Percentiles rank a stretch among this genome's conserved stretches.
phyloP scores from a whole-genome alignment of 2,888 invertebrate genomes.

The Drosophila niveifrons region DNA sequence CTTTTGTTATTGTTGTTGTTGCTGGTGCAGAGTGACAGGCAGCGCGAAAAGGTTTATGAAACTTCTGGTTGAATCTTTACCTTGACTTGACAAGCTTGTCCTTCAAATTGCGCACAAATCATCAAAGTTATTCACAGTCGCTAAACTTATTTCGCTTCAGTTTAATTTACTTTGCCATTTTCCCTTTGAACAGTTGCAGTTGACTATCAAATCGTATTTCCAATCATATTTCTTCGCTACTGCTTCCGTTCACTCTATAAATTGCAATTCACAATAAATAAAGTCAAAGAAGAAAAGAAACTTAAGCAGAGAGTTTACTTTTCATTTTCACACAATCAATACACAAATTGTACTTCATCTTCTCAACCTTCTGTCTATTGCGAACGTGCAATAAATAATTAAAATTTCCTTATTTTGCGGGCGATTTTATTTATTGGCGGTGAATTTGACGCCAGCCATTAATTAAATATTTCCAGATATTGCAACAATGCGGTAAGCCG shows the following conservation, averaged over 20 bases:
- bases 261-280: not conserved
- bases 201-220: not conserved
- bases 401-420: conserved; percentile 3
- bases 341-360: not conserved
- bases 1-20: not conserved
- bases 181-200: not conserved
- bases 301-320: not conserved
- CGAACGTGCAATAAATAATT: conserved; percentile 8
- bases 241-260: not conserved
- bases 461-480: conserved; percentile 61
- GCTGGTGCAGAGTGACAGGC: not conserved
- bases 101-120: conserved; percentile 20
- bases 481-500: conserved; percentile 39
- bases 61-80: conserved; percentile 30
- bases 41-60: conserved; percentile 21
- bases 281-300: not conserved
- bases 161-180: conserved; percentile 7
- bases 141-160: conserved; percentile 20
- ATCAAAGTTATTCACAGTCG: conserved; percentile 16
- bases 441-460: conserved; percentile 33
- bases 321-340: not conserved
- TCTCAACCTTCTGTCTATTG: not conserved
- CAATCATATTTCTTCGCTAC: not conserved
- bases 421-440: not conserved
- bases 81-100: conserved; percentile 33